These are phyloP conservation scores for Macrochelys suwanniensis DNA, from an alignment of 2,797 vertebrate species.

Conservation along the genomic window DNA sequence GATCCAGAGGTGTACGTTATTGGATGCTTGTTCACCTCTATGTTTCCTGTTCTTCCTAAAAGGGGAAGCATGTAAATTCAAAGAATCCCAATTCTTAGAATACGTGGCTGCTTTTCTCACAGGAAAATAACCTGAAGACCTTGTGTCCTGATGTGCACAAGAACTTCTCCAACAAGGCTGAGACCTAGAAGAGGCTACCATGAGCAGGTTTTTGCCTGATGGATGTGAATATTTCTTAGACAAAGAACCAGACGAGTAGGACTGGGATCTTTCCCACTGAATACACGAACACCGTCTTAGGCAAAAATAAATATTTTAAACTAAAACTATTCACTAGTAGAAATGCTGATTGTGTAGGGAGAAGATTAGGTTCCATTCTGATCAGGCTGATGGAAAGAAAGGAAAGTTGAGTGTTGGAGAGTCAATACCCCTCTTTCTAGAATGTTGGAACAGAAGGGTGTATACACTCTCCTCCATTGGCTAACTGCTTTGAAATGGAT, in stretches of 20 bases:
- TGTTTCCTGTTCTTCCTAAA: neutral
- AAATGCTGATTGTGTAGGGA: neutral
- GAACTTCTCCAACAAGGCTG: neutral
- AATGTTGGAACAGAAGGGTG: neutral
- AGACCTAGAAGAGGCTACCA: neutral
- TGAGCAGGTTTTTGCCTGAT: neutral
- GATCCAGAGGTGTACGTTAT: neutral
- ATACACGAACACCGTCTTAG: neutral
- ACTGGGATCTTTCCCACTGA: neutral
- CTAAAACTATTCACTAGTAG: neutral
- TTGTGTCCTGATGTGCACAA: neutral
- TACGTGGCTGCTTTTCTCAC: neutral
- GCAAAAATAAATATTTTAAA: neutral
- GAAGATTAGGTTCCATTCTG: neutral
- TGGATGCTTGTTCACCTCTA: neutral
- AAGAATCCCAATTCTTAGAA: neutral
- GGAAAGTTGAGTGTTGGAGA: neutral
- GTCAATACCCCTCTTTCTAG: neutral
- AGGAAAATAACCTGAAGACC: neutral
- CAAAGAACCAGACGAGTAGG: neutral
- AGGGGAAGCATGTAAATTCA: neutral
- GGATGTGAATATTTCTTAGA: neutral
- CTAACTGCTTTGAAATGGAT: rapidly evolving
- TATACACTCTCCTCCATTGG: neutral
- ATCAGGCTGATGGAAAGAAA: neutral